phyloP scores from a whole-genome alignment of 2,888 invertebrate genomes.

The Scrobipalpa costella region DNA sequence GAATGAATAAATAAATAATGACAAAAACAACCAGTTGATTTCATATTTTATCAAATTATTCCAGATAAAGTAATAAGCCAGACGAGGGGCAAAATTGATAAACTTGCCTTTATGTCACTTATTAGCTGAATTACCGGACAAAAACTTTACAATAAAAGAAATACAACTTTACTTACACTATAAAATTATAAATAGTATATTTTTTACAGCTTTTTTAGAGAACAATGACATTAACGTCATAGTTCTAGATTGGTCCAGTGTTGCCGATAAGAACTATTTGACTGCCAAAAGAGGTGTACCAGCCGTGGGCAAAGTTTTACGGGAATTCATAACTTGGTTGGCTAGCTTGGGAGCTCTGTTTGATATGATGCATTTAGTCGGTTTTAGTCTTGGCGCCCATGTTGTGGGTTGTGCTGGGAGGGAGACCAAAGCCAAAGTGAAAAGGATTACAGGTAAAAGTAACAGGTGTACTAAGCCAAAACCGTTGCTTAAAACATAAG shows the following conservation, averaged over 20 bases:
- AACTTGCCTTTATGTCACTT: no score
- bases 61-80: no score
- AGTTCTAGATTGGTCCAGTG: conserved; percentile 64
- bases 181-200: no score
- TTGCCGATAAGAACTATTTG: conserved; percentile 59
- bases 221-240: conserved; percentile 63
- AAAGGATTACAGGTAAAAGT: conserved; percentile 61
- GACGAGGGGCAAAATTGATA: no score
- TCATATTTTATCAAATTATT: background rate
- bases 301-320: conserved; percentile 50
- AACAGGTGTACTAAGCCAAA: no score
- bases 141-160: no score
- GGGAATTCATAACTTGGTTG: conserved; percentile 55
- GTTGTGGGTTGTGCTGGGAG: conserved; percentile 64
- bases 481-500: no score
- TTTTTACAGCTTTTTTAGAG: conserved; percentile 52
- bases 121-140: no score
- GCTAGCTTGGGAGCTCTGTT: conserved; percentile 46
- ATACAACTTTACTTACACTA: no score
- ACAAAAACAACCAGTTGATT: background rate
- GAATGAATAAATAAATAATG: background rate
- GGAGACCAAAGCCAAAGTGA: conserved; percentile 47
- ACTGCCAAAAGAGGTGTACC: conserved; percentile 54
- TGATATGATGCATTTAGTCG: conserved; percentile 61
- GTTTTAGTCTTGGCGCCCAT: conserved; percentile 73